Percentiles rank a stretch among this genome's conserved stretches.
Conservation (phyloP, 1,140 invertebrate genomes). For the Pogonus chalceus region DNA sequence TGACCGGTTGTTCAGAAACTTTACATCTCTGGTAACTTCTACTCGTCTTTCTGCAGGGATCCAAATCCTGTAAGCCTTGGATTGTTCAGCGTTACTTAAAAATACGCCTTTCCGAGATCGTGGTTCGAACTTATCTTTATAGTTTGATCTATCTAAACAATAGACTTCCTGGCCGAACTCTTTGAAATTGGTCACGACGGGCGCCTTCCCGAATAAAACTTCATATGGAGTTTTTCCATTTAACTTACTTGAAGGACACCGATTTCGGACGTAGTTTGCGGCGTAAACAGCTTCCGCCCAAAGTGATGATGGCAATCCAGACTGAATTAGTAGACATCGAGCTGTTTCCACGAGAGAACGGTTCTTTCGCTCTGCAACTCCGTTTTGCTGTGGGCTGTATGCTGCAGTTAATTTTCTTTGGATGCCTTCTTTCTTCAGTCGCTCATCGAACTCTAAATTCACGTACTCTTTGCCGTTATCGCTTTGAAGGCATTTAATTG, state of each 20-base stretch:
- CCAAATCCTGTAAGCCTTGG: constrained; percentile 30
- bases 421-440: constrained; percentile 15
- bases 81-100: constrained; percentile 27
- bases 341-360: constrained; percentile 27
- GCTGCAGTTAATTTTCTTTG: constrained; percentile 19
- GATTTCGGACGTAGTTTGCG: constrained; percentile 29
- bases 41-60: constrained; percentile 22
- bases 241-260: constrained; percentile 20
- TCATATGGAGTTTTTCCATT: constrained; percentile 25
- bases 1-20: constrained; percentile 7
- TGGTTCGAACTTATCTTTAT: constrained; percentile 23
- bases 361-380: constrained; percentile 26
- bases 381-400: constrained; percentile 36
- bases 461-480: constrained; percentile 38
- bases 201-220: constrained; percentile 24
- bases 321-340: constrained; percentile 21
- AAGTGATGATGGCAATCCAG: constrained; percentile 13
- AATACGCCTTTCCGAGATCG: constrained; percentile 21
- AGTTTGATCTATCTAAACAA: constrained; percentile 12
- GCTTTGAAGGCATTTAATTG: constrained; percentile 28
- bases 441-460: constrained; percentile 25
- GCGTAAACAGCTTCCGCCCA: constrained; percentile 32
- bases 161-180: constrained; percentile 5
- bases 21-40: constrained; percentile 14
- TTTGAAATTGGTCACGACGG: constrained; percentile 8